Conservation (phyloP, 2,797 vertebrate species). For the Gobio occitaniae region DNA sequence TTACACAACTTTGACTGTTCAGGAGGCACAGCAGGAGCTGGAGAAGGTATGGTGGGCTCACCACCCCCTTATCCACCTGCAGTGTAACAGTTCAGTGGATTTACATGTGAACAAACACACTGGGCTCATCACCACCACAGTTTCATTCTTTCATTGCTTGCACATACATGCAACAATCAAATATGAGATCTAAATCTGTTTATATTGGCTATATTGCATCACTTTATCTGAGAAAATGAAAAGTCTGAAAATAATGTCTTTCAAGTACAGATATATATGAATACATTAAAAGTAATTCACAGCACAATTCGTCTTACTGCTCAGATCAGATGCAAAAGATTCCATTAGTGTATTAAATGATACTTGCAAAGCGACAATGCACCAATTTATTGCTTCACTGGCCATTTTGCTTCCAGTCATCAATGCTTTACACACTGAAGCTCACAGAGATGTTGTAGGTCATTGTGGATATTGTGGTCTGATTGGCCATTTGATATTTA, state of each 20-base stretch:
- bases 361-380: conserved; percentile 41
- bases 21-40: conserved; percentile 46
- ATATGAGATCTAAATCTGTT: conserved; percentile 6
- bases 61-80: conserved; percentile 23
- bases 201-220: conserved; percentile 15
- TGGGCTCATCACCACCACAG: not conserved
- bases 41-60: conserved; percentile 59
- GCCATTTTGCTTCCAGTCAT: conserved; percentile 45
- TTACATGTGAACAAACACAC: conserved; percentile 19
- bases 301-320: conserved; percentile 20
- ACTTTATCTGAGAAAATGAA: conserved; percentile 1
- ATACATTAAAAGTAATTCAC: conserved; percentile 19
- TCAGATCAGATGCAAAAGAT: conserved; percentile 5
- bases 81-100: conserved; percentile 32
- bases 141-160: conserved; percentile 38
- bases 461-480: conserved; percentile 51
- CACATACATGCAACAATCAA: conserved; percentile 18
- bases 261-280: conserved; percentile 10
- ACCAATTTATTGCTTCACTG: conserved; percentile 49
- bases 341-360: conserved; percentile 25
- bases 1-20: conserved; percentile 11
- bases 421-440: conserved; percentile 51
- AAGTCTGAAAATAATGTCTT: not conserved
- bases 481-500: conserved; percentile 34
- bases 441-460: conserved; percentile 47